Base-by-base conservation (phyloP, 2,888 invertebrate species). In the Macrosoma leucophasiata region DNA sequence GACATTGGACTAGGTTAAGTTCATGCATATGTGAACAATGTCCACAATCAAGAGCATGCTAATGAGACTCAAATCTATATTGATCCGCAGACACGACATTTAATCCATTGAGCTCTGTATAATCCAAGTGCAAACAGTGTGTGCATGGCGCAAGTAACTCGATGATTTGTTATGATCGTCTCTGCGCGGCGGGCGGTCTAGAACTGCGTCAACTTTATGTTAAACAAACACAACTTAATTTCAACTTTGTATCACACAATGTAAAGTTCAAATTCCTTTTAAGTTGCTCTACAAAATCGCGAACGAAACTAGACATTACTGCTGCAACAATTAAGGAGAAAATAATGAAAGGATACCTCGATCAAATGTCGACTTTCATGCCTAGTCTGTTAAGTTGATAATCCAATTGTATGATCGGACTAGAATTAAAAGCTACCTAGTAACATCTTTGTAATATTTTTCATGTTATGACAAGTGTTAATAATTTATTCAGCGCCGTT, bases 141-240 rank as follows among this genome's bases (percentile, higher is more conserved):
- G 43, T 32, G 23, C 41, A 27, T 43, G 15, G 39, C 40, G 25
- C 44, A 34, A 59, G 60, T 58, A 59, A 62, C 62, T 54, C 56
- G 62, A 67, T 76, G 79, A 79, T 79, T 79, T 79, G 79, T 79
- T 77, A 73, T 76, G 77, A 77, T 78, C 77, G 63, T 75, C 61
- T 57, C 58, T 52, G 58, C 81, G 51, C 81, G 66, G 70, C 76
- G 66, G 78, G 81, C 61, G 73, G 64, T 66, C 67, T 54, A 64
- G 71, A 73, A 73, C 67, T 69, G 73, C 73, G 72, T 70, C 65
- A 59, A 62, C 58, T 55, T 54, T 25, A 30, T 22, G 46, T 53
- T 27, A 31, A 24, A 46, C 33, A 24, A n/a, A 31, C 39, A 11
- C 53, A 60, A 54, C 48, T 52, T 15, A 64, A 61, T 65, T 49